Base-by-base conservation (phyloP, 2,888 invertebrate species). In the Lycophotia porphyrea region DNA sequence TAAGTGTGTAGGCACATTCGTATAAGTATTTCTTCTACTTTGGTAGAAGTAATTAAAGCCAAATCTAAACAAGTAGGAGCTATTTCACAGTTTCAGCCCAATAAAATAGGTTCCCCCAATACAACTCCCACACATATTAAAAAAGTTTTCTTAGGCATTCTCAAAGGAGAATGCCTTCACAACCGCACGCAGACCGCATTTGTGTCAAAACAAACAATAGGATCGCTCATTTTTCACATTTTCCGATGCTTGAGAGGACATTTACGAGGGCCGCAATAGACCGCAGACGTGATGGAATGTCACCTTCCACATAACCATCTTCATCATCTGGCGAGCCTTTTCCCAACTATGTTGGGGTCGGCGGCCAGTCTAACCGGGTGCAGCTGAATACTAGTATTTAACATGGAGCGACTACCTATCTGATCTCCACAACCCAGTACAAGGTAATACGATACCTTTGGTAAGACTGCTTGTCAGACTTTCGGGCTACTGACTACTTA, bases 141-240 rank as follows among this genome's bases (percentile, higher is more conserved):
- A 82, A 83, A 85, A 82, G 71, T 78, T 83, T 82, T 27, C 31
- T 24, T 18, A 5, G 31, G 55, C 18, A 58, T 49, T 27, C 52
- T 67, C 65, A 44, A 36, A 63, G 68, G 70, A 61, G 61, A 82
- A 75, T 84, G n/a, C 49, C 42, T 55, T 60, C 65, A 67, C 42
- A 68, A 72, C n/a, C 63, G 47, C 21, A 52, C 31, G 11, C 27
- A 70, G 44, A 71, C 71, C 82, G 60, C 66, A 64, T 63, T 69
- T 76, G 61, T 81, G 36, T 76, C 71, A 70, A 81, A 76, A 76
- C 69, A 76, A 66, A 76, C 27, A 52, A 66, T 72, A 42, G 61
- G 24, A 63, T 60, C 42, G 21, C 18, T 49, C 2, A 52, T 76
- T 76, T 81, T 63, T 67, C 66, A 65, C 42, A 42, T 73, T 71